Conservation (phyloP, 2,797 vertebrate species). For the Alauda arvensis region DNA sequence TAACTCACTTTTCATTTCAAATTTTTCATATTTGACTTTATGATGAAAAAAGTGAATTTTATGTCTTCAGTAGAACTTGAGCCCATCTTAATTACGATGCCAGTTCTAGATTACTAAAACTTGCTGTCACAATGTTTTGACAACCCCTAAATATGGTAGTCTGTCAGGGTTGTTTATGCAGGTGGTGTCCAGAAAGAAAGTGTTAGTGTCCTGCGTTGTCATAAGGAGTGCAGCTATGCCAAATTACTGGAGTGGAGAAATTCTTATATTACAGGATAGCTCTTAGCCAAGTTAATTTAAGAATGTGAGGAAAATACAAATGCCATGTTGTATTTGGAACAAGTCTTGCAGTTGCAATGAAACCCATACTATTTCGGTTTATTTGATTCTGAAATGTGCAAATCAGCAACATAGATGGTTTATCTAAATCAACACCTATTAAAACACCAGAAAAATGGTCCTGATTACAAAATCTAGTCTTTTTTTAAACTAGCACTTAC, state of each 20-base stretch:
- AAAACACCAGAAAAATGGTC: not conserved
- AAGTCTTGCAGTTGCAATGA: not conserved
- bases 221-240: not conserved
- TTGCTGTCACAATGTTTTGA: not conserved
- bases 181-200: not conserved
- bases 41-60: not conserved
- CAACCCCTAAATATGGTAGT: not conserved
- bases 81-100: not conserved
- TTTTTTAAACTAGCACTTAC: not conserved
- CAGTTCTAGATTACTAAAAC: not conserved
- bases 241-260: not conserved
- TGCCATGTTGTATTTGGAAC: not conserved
- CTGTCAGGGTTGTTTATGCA: not conserved
- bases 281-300: not conserved
- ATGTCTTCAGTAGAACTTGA: not conserved
- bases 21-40: not conserved
- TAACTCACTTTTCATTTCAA: not conserved
- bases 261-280: not conserved
- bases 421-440: not conserved
- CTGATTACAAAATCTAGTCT: not conserved
- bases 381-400: not conserved
- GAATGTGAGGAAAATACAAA: not conserved
- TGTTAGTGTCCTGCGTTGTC: not conserved
- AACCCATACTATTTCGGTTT: not conserved
- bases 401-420: not conserved